Evolutionary conservation across 30 jellyfish, hydroid and myxozoan species (phyloP).

Genomic region (Haliclystus octoradiatus): DNA sequence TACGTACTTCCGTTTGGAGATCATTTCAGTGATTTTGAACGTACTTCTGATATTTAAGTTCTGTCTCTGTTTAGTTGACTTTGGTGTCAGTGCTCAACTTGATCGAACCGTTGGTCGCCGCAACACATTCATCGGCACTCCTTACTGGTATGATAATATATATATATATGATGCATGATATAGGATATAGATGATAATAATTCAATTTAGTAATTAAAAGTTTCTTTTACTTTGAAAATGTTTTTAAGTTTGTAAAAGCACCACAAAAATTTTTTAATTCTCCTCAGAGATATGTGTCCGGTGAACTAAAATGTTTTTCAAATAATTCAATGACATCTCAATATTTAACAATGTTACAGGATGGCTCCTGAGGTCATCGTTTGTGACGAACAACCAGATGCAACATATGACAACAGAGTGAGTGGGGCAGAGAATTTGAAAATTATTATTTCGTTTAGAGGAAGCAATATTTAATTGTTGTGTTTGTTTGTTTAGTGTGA

Average conservation of each 20-base stretch:
- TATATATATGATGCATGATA: background rate
- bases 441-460: too few species aligned
- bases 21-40: too few species aligned
- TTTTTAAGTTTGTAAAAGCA: too few species aligned
- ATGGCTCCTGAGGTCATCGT: constrained; percentile 99
- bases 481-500: constrained; percentile 55
- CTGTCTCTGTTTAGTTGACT: constrained; percentile 59
- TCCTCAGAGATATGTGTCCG: too few species aligned
- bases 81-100: constrained; percentile 99
- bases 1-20: constrained; percentile 3
- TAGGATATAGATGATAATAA: background rate
- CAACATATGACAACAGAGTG: constrained; percentile 95
- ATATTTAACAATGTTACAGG: constrained; percentile 45
- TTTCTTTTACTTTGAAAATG: background rate
- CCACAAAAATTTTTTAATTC: too few species aligned
- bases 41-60: background rate
- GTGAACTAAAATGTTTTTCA: too few species aligned
- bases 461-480: too few species aligned
- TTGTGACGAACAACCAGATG: constrained; percentile 99
- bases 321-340: too few species aligned
- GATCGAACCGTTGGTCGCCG: constrained; percentile 97
- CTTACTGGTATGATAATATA: constrained; percentile 73
- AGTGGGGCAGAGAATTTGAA: constrained; percentile 2
- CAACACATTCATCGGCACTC: constrained; percentile 97
- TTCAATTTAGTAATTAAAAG: background rate